Evolutionary conservation across 2,888 invertebrate genomes (phyloP), one percentile per base, ranked within the genome.

Genomic region (Epinotia brunnichana): DNA sequence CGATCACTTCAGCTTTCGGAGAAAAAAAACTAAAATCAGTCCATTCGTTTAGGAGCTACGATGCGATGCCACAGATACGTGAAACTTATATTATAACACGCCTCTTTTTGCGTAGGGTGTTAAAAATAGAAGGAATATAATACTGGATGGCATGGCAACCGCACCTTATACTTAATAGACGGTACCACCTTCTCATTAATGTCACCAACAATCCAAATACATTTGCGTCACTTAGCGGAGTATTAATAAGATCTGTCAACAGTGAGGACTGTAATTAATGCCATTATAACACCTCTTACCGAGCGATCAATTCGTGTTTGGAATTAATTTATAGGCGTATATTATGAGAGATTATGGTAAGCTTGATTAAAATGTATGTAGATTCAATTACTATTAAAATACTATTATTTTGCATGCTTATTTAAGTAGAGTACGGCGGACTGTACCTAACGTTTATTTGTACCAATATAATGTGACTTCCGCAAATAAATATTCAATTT

Each of bases 171-270:
- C 4, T 13, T 44, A 48, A 48, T 48, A 48, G 48, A n/a, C 48
- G 5, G 44, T 15, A 13, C 3, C n/a, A 44, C 21, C 13, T 19
- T 9, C 62, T 60, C 13, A 53, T 56, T 11, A 15, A 9, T 21
- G 66, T 66, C 54, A 41, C 41, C 39, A 10, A n/a, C 66, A 66
- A n/a, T 54, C 54, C 54, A 66, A 56, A 56, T 13, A 41, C 54
- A 56, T 66, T 56, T 54, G 66, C 66, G 9, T 66, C 66, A 41
- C 41, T 66, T 39, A 64, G 64, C 66, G 11, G 21, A 21, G 9
- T 64, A 66, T 66, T 66, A 66, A 66, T 66, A 66, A 44, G 56
- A 66, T 66, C 66, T 44, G 66, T 66, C 66, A 66, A 66, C 66
- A 66, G 4, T 41, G 41, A n/a, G 7, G n/a, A 35, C 17, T 17